A percentile compares a stretch with the other conserved stretches of the same genome.
Conservation (phyloP, 2,888 invertebrate genomes). For the Isotomurus palustris region DNA sequence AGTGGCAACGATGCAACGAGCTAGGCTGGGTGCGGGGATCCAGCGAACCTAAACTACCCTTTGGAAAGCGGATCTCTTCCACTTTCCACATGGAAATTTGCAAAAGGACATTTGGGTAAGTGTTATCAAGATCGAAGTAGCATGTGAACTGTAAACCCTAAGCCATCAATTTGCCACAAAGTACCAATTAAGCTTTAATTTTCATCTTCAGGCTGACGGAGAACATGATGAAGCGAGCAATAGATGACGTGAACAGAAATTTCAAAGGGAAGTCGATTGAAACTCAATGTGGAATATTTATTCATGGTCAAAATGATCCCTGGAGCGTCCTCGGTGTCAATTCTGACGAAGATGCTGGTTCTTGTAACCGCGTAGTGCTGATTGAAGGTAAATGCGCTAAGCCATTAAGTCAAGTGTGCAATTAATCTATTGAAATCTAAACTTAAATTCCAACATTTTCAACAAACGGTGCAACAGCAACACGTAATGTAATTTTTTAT, state of each 20-base stretch:
- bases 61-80: slow-evolving; percentile 20
- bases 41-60: slow-evolving; percentile 18
- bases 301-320: slow-evolving; percentile 24
- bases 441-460: not conserved
- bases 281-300: slow-evolving; percentile 25
- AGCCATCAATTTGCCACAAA: not conserved
- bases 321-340: slow-evolving; percentile 21
- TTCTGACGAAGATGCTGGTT: slow-evolving; percentile 15
- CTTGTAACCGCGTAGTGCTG: slow-evolving; percentile 21
- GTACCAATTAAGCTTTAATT: not conserved
- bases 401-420: not conserved
- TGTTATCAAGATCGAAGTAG: not conserved
- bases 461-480: not conserved
- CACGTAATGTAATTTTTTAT: not conserved
- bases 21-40: slow-evolving; percentile 26
- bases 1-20: slow-evolving; percentile 28
- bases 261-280: slow-evolving; percentile 18
- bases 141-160: too few relatives aligned
- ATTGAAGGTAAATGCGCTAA: slow-evolving; percentile 13
- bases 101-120: slow-evolving; percentile 22
- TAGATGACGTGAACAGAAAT: slow-evolving; percentile 16
- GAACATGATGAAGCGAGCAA: slow-evolving; percentile 21
- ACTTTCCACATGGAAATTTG: slow-evolving; percentile 24
- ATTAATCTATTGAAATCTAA: not conserved
- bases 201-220: slow-evolving; percentile 17